Evolutionary conservation across 64 coral and sea anemone species (phyloP).

Genomic region (Montipora foliosa): DNA sequence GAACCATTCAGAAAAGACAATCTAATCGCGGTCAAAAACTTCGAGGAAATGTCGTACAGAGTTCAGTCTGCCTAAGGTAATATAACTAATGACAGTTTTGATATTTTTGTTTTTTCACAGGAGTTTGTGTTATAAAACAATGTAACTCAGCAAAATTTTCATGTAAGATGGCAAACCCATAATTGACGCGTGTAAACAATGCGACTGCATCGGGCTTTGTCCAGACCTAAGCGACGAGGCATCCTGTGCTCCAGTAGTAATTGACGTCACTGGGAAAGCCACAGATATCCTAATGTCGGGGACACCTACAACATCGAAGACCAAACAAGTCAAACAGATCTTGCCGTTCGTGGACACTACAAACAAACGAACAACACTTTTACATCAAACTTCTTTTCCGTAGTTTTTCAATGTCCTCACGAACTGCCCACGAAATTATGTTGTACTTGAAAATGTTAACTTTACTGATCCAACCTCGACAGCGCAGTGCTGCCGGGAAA

Average conservation of each 20-base stretch:
- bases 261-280: slow-evolving; percentile 23
- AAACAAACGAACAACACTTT: background rate
- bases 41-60: no score
- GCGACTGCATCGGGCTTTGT: background rate
- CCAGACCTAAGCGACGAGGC: background rate
- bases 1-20: no score
- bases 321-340: background rate
- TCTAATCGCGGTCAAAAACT: no score
- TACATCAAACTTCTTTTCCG: slow-evolving; percentile 24
- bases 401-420: slow-evolving; percentile 1
- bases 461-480: background rate
- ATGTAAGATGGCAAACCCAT: background rate
- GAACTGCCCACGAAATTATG: background rate
- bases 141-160: background rate
- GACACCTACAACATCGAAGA: background rate
- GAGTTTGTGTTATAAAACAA: background rate
- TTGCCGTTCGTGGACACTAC: slow-evolving; percentile 1
- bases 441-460: background rate
- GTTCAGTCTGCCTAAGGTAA: background rate
- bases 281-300: background rate
- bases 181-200: background rate
- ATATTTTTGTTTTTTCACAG: background rate
- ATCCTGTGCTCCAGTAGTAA: background rate
- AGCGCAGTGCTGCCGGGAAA: background rate
- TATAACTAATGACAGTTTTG: background rate